phyloP scores from a whole-genome alignment of 1,140 invertebrate genomes.

The Dendroctonus ponderosae region DNA sequence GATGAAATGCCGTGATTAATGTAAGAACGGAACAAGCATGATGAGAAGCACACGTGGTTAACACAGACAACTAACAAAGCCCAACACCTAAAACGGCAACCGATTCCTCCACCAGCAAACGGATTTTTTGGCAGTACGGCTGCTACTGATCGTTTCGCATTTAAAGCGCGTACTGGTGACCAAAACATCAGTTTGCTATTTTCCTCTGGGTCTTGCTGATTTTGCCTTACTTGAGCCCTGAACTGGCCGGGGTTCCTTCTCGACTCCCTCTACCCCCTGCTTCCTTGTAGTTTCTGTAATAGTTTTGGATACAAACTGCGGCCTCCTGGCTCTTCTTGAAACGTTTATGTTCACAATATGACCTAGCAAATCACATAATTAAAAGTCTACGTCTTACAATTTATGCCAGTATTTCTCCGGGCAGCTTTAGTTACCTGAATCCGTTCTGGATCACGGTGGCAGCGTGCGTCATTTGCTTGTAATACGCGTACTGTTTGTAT shows the following conservation, averaged over 20 bases:
- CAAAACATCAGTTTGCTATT: constrained; percentile 37
- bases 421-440: constrained; percentile 31
- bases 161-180: neutral
- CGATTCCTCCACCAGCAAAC: constrained; percentile 22
- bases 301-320: constrained; percentile 64
- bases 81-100: constrained; percentile 27
- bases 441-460: constrained; percentile 66
- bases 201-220: neutral
- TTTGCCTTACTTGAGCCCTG: constrained; percentile 56
- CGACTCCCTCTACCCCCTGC: constrained; percentile 54
- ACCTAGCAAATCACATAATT: constrained; percentile 43
- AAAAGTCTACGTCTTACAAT: neutral
- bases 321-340: constrained; percentile 76
- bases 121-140: constrained; percentile 9
- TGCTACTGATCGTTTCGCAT: neutral
- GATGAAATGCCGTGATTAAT: too few relatives aligned
- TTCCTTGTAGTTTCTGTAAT: constrained; percentile 73
- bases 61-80: constrained; percentile 27
- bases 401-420: too few relatives aligned
- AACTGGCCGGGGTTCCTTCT: constrained; percentile 54
- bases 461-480: constrained; percentile 86
- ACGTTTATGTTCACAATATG: constrained; percentile 74
- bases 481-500: constrained; percentile 76
- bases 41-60: neutral
- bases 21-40: neutral